Percentiles rank a stretch among this genome's conserved stretches.
Evolutionary conservation across 2,797 vertebrate genomes (phyloP).

Genomic region (Melanotaenia trifasciata): DNA sequence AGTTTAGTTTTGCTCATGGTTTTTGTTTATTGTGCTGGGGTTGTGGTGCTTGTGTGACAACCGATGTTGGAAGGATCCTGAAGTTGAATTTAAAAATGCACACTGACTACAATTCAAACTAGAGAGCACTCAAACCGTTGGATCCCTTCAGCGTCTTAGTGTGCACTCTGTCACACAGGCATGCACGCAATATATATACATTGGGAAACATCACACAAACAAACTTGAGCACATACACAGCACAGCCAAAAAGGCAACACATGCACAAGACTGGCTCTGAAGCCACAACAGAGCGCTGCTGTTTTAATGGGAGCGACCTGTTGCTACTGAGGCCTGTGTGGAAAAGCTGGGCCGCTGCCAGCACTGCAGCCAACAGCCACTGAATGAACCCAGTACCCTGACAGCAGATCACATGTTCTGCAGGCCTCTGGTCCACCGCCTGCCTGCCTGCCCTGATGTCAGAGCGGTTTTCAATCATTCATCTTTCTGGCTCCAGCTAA

Average conservation of each 20-base stretch:
- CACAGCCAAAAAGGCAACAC: constrained; percentile 73
- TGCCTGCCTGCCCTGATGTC: constrained; percentile 69
- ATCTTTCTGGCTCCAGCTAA: constrained; percentile 69
- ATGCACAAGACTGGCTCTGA: constrained; percentile 73
- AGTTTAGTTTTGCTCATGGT: constrained; percentile 63
- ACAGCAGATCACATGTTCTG: constrained; percentile 83
- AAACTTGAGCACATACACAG: constrained; percentile 61
- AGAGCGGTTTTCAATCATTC: constrained; percentile 80
- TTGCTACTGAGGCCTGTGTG: constrained; percentile 82
- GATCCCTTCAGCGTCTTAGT: constrained; percentile 60
- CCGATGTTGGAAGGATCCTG: constrained; percentile 51
- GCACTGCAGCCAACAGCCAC: constrained; percentile 78
- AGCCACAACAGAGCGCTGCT: constrained; percentile 82
- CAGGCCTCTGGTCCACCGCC: constrained; percentile 74
- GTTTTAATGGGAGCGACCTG: constrained; percentile 84
- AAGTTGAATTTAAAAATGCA: constrained; percentile 58
- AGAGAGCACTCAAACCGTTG: constrained; percentile 63
- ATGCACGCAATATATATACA: constrained; percentile 67
- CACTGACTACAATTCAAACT: constrained; percentile 66
- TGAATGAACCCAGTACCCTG: constrained; percentile 87
- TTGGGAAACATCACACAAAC: constrained; percentile 71
- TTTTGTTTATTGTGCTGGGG: constrained; percentile 71
- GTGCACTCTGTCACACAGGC: constrained; percentile 66
- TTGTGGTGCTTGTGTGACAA: constrained; percentile 63
- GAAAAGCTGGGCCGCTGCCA: constrained; percentile 82